These are phyloP conservation scores for Thelaira solivaga DNA, from an alignment of 2,888 invertebrate genomes.

Conservation along the genomic window DNA sequence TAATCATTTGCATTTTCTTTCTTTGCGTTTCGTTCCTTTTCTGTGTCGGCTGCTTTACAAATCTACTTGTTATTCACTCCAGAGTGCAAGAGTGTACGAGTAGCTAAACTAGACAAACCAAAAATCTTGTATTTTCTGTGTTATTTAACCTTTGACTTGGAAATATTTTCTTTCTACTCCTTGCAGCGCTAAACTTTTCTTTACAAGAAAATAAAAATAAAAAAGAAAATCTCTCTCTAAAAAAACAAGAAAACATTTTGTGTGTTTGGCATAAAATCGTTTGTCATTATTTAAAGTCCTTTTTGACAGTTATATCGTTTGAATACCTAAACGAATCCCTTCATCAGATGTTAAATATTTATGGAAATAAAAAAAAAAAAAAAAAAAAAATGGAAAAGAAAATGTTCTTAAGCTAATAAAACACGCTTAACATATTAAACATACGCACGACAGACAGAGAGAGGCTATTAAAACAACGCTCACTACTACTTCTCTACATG, in stretches of 20 bases:
- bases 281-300: slow-evolving; percentile 75
- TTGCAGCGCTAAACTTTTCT: not conserved
- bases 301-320: slow-evolving; percentile 71
- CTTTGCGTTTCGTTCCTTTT: no score
- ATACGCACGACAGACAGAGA: slow-evolving; percentile 34
- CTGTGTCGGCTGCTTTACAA: no score
- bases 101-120: not conserved
- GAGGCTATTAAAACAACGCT: not conserved
- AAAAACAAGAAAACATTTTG: slow-evolving; percentile 29
- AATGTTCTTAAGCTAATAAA: slow-evolving; percentile 58
- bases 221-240: slow-evolving; percentile 2
- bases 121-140: slow-evolving; percentile 50
- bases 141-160: slow-evolving; percentile 66
- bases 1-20: slow-evolving; percentile 53
- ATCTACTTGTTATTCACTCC: slow-evolving; percentile 62
- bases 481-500: no score
- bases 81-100: slow-evolving; percentile 11
- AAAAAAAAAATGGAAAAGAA: slow-evolving; percentile 5
- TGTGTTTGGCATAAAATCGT: slow-evolving; percentile 67
- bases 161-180: slow-evolving; percentile 35
- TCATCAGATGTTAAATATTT: slow-evolving; percentile 21
- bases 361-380: not conserved
- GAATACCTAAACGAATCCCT: slow-evolving; percentile 34
- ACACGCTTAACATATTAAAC: slow-evolving; percentile 37
- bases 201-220: slow-evolving; percentile 6